phyloP scores from a whole-genome alignment of 2,113 vertebrate species.

The Gallinago undulata region DNA sequence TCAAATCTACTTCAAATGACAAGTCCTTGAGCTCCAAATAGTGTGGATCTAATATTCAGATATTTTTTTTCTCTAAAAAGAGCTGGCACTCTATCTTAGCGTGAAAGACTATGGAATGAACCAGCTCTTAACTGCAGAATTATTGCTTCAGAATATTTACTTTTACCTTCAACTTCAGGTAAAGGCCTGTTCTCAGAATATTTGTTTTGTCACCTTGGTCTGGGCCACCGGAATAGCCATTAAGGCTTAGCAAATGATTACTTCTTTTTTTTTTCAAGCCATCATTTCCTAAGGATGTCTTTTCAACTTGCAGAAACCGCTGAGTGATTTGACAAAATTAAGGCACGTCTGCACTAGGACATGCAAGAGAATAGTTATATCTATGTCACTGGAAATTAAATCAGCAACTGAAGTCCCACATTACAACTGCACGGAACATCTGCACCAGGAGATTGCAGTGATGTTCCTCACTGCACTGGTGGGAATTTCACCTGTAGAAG shows the following conservation, averaged over 20 bases:
- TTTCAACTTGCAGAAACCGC: background rate
- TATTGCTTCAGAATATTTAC: conserved; percentile 10
- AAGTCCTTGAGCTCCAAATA: conserved; percentile 36
- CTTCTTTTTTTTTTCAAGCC: background rate
- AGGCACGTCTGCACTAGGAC: background rate
- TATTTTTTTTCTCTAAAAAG: background rate
- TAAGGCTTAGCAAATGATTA: background rate
- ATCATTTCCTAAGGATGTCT: background rate
- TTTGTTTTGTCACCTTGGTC: conserved; percentile 26
- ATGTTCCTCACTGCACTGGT: background rate
- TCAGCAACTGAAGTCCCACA: background rate
- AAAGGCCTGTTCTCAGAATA: background rate
- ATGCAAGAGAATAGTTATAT: background rate
- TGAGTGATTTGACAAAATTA: background rate
- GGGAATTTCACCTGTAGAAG: background rate
- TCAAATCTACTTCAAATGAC: conserved; percentile 68
- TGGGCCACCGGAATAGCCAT: background rate
- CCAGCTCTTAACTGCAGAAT: conserved; percentile 12
- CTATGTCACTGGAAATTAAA: background rate
- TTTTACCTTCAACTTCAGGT: conserved; percentile 31
- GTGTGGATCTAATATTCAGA: conserved; percentile 28
- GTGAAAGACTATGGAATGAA: conserved; percentile 20
- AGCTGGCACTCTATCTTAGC: background rate
- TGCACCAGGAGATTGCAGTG: background rate
- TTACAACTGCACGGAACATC: background rate